Evolutionary conservation across 2,888 invertebrate species (phyloP), one percentile per base, ranked within the genome.

Genomic region (Noctua fimbriata): DNA sequence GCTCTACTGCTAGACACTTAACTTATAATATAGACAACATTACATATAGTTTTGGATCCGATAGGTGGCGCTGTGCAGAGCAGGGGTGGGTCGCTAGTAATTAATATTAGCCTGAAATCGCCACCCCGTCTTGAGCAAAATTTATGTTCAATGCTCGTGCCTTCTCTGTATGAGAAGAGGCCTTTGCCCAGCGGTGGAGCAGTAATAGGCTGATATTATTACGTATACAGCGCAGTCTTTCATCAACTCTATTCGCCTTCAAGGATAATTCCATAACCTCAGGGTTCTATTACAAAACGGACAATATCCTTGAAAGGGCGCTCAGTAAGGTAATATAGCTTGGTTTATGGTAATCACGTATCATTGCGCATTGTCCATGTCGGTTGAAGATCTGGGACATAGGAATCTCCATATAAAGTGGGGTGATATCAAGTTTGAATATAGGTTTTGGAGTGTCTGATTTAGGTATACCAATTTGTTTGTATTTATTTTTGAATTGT

Each of bases 311-410:
- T 83, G 82, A 88, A 82, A 90, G 89, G 89, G 89, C 88, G 52
- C 36, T 63, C 73, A 63, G 75, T 86, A 85, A 87, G 79, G 82
- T 82, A 90, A 90, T 88, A 67, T 36, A 16, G 73, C 24, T 86
- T 84, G 72, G 16, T 69, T 71, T 85, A 89, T 88, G 87, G 78
- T 73, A 69, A 73, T 83, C 91, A 92, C 90, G 90, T 90, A 86
- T 24, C 21, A 16, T 76, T 85, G 52, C 84, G 90, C 80, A 88
- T 91, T 80, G 12, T 16, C 72, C 49, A 72, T 44, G 71, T n/a
- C 41, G 47, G 55, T 28, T 73, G 84, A 81, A 83, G 78, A 81
- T 85, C 75, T 72, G 24, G 73, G 58, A 24, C 67, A 69, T 76
- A 66, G 73, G 44, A 87, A 69, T 69, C 47, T 21, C 69, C 73